phyloP scores from a whole-genome alignment of 35 echinoderm and acorn worm genomes.

The Ptychodera flava region DNA sequence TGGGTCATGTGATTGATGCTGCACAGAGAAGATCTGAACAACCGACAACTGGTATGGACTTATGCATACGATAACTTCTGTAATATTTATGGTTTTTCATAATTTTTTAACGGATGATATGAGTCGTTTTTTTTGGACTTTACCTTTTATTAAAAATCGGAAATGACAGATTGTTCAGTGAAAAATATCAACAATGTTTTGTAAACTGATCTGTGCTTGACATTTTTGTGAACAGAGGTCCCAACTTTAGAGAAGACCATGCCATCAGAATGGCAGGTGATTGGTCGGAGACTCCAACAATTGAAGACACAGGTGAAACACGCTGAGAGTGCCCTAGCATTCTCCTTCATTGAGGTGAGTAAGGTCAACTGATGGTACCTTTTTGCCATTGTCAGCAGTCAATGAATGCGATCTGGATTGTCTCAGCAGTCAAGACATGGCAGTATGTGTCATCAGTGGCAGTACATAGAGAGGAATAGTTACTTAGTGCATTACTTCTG shows the following conservation, averaged over 20 bases:
- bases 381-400: no score
- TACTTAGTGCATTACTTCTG: no score
- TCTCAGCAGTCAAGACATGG: no score
- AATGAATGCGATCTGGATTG: no score
- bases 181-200: neutral
- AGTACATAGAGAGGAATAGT: no score
- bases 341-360: slow-evolving; percentile 91
- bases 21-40: slow-evolving; percentile 32
- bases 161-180: slow-evolving; percentile 15
- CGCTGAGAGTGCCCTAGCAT: slow-evolving; percentile 78
- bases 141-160: no score
- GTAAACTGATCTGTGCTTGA: neutral
- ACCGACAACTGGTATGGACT: neutral
- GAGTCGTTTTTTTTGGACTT: no score
- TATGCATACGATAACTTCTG: slow-evolving; percentile 1
- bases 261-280: slow-evolving; percentile 38
- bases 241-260: neutral
- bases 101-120: no score
- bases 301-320: slow-evolving; percentile 68
- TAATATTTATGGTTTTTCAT: no score
- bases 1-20: slow-evolving; percentile 54
- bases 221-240: neutral
- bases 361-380: neutral
- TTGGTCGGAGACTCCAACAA: slow-evolving; percentile 57
- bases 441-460: no score